Evolutionary conservation across 1,140 invertebrate genomes (phyloP), one percentile per base, ranked within the genome.

Genomic region (Triops cancriformis): DNA sequence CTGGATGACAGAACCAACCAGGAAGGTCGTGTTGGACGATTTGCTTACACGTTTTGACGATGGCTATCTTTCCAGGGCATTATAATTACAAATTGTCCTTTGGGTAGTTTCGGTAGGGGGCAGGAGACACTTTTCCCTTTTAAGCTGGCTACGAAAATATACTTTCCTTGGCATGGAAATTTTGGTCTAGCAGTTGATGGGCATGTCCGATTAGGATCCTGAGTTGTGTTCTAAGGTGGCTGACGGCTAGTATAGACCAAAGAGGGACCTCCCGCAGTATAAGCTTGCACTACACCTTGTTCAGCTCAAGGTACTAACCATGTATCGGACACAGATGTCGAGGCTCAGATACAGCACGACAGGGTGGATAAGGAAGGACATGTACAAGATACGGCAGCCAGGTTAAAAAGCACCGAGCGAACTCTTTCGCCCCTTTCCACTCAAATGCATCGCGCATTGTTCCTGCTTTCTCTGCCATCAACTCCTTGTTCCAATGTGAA

Each of bases 21-120:
- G 7, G 51, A 64, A 64, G 14, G 18, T 14, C 51, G 51, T 64
- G 51, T 64, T 64, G 51, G 51, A 64, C 51, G 23, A 64, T 64
- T 64, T 64, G 51, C 51, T 64, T 64, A 64, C 51, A 64, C 51
- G 51, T 64, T 64, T 64, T 64, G 51, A 64, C 23, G 51, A 64
- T 64, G 9, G 51, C 51, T 64, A 64, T 64, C 51, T 64, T 64
- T 64, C 9, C 51, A 18, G 51, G 51, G 51, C 51, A 64, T 64
- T 64, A 64, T 64, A 64, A 64, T 64, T 64, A 64, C 51, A 64
- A 64, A 64, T 64, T 23, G 51, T 64, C 51, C 11, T 64, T 64
- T 18, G 14, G 51, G 51, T 6, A 23, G 51, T 9, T 23, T 9
- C 0, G 31, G 31, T 37, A 37, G 31, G 31, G 31, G 31, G n/a